Evolutionary conservation across 2,797 vertebrate species (phyloP), one percentile per base, ranked within the genome.

Genomic region (Notoglanidium macrostoma): DNA sequence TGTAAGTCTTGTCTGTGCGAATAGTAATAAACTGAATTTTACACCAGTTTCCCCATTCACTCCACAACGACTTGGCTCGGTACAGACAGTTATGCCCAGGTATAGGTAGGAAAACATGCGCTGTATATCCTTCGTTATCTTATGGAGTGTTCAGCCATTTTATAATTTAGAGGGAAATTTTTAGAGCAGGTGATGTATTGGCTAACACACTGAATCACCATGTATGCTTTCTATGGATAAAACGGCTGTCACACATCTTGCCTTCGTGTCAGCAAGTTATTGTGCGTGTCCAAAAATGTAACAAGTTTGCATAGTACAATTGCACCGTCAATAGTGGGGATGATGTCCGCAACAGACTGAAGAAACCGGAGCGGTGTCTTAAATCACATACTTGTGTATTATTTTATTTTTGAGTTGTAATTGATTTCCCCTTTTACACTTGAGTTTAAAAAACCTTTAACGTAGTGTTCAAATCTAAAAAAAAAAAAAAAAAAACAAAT

Each of bases 1-100:
- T 97, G 96, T 97, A 95, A 95, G 96, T 89, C 12, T 65, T 67
- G 5, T 67, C 19, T 17, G 46, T 46, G 3, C 0, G 12, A 44
- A 55, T 35, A 21, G 15, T 23, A 46, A 46, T 4, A 19, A 32
- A 19, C 4, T 10, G 2, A 54, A 6, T 10, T 76, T 15, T 7
- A 29, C n/a, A n/a, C 12, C 12, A 23, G 17, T 44, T 72, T 21
- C 4, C 5, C n/a, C 54, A 0, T 12, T 19, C 29, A 21, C 9
- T 40, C 5, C 5, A 12, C 12, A 15, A 44, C 10, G 14, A 6
- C 19, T 1, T 5, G 12, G 9, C 11, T 65, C 19, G 57, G 17
- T 79, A 55, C 15, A 10, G 29, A 55, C 54, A 2, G 0, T 40
- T 40, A 11, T 55, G 9, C 49, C 7, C n/a, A 10, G 26, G 72